Evolutionary conservation across 2,797 vertebrate species (phyloP).

Genomic region (Halcyon smyrnensis): DNA sequence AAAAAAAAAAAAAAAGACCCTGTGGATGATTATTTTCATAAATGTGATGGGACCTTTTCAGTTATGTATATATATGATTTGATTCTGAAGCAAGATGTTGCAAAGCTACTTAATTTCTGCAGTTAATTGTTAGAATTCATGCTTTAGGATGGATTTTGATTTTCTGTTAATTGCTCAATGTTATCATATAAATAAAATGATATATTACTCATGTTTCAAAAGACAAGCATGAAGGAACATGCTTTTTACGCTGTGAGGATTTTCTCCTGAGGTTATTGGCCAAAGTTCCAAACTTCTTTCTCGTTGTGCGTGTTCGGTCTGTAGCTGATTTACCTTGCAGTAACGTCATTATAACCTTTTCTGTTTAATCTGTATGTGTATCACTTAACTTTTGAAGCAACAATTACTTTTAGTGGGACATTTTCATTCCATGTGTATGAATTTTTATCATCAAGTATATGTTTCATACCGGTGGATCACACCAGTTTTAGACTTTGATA

Average conservation of each 20-base stretch:
- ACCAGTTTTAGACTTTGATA: constrained; percentile 53
- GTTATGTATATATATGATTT: constrained; percentile 69
- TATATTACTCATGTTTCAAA: constrained; percentile 66
- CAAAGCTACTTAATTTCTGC: constrained; percentile 68
- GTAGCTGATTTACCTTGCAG: constrained; percentile 64
- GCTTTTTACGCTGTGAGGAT: constrained; percentile 74
- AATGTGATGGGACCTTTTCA: constrained; percentile 75
- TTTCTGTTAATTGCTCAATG: constrained; percentile 65
- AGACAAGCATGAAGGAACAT: constrained; percentile 78
- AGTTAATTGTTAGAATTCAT: constrained; percentile 74
- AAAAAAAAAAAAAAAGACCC: constrained; percentile 9
- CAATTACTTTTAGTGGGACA: constrained; percentile 60
- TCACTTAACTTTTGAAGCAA: constrained; percentile 62
- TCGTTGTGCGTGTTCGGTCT: constrained; percentile 48
- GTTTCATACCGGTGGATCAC: constrained; percentile 36
- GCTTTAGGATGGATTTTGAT: constrained; percentile 73
- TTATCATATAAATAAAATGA: constrained; percentile 55
- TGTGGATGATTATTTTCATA: constrained; percentile 68
- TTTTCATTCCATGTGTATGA: constrained; percentile 73
- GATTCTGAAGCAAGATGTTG: constrained; percentile 70
- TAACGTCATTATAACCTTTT: constrained; percentile 52
- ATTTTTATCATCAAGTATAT: constrained; percentile 56
- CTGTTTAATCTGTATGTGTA: constrained; percentile 67
- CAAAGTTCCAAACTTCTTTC: constrained; percentile 61
- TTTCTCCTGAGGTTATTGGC: constrained; percentile 68